Percentiles rank a stretch among this genome's conserved stretches.
Evolutionary conservation across 2,797 vertebrate species (phyloP).

Genomic region (Pagetopsis macropterus): DNA sequence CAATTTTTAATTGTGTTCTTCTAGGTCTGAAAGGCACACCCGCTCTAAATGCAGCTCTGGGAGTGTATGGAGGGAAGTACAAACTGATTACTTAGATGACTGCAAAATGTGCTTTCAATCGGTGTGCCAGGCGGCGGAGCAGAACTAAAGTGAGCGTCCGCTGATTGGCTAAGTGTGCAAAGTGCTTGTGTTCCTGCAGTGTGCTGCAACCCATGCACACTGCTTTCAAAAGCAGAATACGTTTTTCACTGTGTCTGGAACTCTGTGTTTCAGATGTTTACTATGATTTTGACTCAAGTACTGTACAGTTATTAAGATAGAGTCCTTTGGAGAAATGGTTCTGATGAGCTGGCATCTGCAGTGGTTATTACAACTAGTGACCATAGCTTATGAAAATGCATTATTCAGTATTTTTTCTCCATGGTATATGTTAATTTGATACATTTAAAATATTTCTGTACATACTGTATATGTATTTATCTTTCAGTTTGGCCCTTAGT

Average conservation of each 20-base stretch:
- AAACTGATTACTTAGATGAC: conserved; percentile 73
- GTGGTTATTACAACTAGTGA: not conserved
- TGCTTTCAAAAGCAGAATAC: conserved; percentile 27
- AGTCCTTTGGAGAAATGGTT: conserved; percentile 15
- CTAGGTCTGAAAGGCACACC: conserved; percentile 54
- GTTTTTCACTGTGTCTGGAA: conserved; percentile 1
- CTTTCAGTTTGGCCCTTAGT: too few relatives aligned
- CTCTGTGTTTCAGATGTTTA: conserved; percentile 10
- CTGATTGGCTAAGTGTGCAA: conserved; percentile 78
- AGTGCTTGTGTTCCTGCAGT: conserved; percentile 59
- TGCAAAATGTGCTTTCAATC: conserved; percentile 62
- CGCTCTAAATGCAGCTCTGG: conserved; percentile 50
- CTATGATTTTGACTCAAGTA: conserved; percentile 16
- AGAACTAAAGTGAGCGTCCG: conserved; percentile 61
- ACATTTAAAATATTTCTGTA: too few relatives aligned
- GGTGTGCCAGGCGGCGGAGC: conserved; percentile 52
- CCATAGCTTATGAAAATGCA: not conserved
- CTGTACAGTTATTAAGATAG: conserved; percentile 14
- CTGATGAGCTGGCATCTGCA: conserved; percentile 14
- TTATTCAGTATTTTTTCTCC: not conserved
- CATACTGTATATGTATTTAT: too few relatives aligned
- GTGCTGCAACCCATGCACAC: conserved; percentile 14
- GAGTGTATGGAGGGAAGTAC: conserved; percentile 53
- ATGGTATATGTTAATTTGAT: not conserved
- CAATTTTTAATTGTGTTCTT: conserved; percentile 68